Conservation (phyloP, 2,797 vertebrate species). For the Carcharodon carcharias region DNA sequence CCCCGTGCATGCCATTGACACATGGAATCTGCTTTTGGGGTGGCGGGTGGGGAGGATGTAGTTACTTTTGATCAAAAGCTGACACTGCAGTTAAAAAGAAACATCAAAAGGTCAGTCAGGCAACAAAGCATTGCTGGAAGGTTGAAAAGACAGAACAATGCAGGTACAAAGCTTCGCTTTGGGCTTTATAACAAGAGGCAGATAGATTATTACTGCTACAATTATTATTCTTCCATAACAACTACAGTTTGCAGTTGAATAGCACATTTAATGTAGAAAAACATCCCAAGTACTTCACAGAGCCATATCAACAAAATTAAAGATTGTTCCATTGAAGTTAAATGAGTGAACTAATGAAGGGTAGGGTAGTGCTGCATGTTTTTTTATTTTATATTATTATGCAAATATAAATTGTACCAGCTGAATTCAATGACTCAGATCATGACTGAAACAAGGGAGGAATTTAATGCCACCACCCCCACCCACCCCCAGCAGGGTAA, state of each 20-base stretch:
- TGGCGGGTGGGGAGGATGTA: neutral
- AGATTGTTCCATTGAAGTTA: neutral
- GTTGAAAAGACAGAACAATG: neutral
- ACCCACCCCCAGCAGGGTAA: no score
- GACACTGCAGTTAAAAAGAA: neutral
- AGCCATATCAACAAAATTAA: neutral
- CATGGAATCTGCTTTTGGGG: neutral
- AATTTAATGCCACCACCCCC: no score
- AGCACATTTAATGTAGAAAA: neutral
- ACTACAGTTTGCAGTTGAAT: neutral
- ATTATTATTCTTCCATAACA: neutral
- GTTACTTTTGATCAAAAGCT: neutral
- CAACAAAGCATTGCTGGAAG: neutral
- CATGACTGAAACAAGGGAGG: neutral
- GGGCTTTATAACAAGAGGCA: neutral
- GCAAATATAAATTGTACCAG: neutral
- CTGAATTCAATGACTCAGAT: neutral
- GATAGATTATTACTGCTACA: neutral
- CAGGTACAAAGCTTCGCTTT: neutral
- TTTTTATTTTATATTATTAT: neutral
- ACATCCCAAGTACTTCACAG: neutral
- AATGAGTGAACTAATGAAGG: neutral
- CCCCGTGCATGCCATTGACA: neutral
- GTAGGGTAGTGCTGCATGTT: neutral
- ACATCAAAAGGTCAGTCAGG: neutral